Evolutionary conservation across 2,113 vertebrate species (phyloP).

Genomic region (Conger conger): DNA sequence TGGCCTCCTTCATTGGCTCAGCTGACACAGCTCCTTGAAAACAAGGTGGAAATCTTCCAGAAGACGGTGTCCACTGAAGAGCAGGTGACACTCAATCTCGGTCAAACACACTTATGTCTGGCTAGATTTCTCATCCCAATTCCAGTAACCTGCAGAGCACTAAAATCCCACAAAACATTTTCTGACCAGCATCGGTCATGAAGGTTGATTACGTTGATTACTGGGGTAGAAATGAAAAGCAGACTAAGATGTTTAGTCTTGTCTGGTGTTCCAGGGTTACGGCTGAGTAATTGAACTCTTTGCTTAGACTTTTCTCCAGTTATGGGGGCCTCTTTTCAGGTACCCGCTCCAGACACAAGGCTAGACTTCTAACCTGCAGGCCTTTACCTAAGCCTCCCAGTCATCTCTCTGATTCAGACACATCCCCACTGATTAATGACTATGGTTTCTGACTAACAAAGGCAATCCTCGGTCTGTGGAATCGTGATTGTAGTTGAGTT

Average conservation of each 20-base stretch:
- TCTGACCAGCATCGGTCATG: too few relatives aligned
- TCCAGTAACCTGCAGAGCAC: neutral
- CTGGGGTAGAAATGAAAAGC: too few relatives aligned
- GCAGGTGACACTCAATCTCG: slow-evolving; percentile 43
- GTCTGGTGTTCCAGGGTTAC: neutral
- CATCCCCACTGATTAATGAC: neutral
- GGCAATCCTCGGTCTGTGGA: neutral
- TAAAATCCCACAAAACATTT: too few relatives aligned
- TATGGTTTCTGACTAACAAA: neutral
- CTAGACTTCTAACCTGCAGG: neutral
- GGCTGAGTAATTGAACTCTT: neutral
- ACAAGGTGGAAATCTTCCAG: slow-evolving; percentile 43
- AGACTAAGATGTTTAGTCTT: neutral
- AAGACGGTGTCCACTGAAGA: slow-evolving; percentile 23
- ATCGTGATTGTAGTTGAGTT: neutral
- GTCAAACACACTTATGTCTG: neutral
- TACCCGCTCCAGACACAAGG: neutral
- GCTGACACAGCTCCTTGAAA: slow-evolving; percentile 49
- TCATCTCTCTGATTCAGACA: neutral
- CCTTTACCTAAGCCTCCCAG: neutral
- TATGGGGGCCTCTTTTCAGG: neutral
- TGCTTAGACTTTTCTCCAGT: neutral
- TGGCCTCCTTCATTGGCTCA: slow-evolving; percentile 37
- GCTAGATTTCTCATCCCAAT: neutral
- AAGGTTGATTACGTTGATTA: too few relatives aligned